These are phyloP conservation scores for Tenualosa thibaudeaui DNA, from an alignment of 2,797 vertebrate species.

Conservation along the genomic window DNA sequence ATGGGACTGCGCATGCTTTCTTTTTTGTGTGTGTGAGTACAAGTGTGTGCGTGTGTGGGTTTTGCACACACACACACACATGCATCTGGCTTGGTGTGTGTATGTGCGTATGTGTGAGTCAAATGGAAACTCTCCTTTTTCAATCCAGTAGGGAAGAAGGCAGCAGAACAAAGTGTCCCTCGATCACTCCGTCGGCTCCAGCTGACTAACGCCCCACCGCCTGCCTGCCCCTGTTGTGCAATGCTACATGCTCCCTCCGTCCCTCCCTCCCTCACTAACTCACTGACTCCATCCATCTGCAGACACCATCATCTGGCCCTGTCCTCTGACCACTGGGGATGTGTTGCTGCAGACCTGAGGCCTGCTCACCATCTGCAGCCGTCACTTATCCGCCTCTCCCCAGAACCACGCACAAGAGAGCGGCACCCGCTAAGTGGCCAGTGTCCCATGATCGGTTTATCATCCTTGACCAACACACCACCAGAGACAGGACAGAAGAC, in stretches of 20 bases:
- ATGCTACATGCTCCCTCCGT: background rate
- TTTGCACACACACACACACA: constrained; percentile 15
- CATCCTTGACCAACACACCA: constrained; percentile 17
- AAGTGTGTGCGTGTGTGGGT: constrained; percentile 28
- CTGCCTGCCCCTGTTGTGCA: background rate
- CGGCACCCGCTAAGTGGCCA: too few species aligned
- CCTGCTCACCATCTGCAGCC: background rate
- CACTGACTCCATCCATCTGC: background rate
- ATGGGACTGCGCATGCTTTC: background rate
- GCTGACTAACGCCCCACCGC: background rate
- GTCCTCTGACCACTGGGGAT: constrained; percentile 15
- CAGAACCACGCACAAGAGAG: too few species aligned
- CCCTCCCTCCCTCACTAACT: background rate
- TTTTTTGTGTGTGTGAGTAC: constrained; percentile 9
- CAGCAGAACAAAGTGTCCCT: constrained; percentile 11
- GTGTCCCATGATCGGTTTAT: background rate
- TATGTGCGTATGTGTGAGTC: background rate
- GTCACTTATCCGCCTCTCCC: constrained; percentile 35
- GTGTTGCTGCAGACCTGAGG: constrained; percentile 38
- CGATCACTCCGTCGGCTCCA: background rate
- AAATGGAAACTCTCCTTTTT: background rate
- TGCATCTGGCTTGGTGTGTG: background rate
- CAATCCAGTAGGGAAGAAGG: background rate
- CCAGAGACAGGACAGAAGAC: constrained; percentile 27
- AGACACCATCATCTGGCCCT: background rate